phyloP scores from a whole-genome alignment of 2,888 invertebrate genomes.

The Andrena haemorrhoa region DNA sequence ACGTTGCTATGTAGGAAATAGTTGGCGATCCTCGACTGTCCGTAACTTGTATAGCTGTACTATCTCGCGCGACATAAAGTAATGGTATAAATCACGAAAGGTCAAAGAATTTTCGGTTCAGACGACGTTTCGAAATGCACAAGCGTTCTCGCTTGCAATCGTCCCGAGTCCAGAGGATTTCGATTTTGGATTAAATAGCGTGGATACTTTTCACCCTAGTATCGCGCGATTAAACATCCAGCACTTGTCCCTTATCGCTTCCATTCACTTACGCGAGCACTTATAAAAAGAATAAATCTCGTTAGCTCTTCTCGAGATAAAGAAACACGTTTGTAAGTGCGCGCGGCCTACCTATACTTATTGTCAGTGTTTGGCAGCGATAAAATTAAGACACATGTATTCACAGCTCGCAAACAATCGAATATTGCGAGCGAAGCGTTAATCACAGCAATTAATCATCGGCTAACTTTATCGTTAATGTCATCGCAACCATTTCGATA shows the following conservation, averaged over 20 bases:
- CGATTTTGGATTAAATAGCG: no score
- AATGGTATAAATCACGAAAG: no score
- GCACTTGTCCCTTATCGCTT: slow-evolving; percentile 49
- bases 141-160: no score
- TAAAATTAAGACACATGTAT: slow-evolving; percentile 46
- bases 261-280: not conserved
- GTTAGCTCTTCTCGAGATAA: not conserved
- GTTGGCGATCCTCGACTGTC: not conserved
- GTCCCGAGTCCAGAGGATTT: no score
- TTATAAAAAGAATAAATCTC: not conserved
- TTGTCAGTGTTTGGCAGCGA: not conserved
- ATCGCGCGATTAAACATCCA: slow-evolving; percentile 54
- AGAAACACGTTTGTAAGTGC: slow-evolving; percentile 1
- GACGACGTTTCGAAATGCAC: no score
- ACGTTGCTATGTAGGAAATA: no score
- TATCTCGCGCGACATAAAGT: no score
- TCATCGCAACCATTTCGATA: slow-evolving; percentile 17
- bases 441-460: slow-evolving; percentile 52
- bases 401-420: slow-evolving; percentile 51
- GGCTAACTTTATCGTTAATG: slow-evolving; percentile 49
- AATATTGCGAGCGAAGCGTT: slow-evolving; percentile 22
- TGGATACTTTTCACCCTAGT: slow-evolving; percentile 12
- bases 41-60: not conserved
- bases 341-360: not conserved
- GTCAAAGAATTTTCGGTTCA: no score